Evolutionary conservation across 2,113 vertebrate species (phyloP).

Genomic region (Hystrix brachyura): DNA sequence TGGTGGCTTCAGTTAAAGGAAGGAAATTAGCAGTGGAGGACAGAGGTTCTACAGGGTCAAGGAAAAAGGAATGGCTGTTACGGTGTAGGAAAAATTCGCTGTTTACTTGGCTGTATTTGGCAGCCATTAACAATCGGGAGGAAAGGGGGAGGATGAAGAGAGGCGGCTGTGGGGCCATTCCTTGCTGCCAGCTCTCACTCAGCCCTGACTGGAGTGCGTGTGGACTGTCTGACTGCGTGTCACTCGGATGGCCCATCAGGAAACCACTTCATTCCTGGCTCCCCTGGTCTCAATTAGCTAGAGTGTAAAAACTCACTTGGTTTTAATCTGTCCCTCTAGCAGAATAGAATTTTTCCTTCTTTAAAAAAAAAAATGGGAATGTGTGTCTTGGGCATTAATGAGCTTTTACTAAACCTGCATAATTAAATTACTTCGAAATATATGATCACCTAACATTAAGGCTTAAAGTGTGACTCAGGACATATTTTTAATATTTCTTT

Average conservation of each 20-base stretch:
- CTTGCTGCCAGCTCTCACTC: not conserved
- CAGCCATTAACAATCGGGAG: not conserved
- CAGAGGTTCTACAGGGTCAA: not conserved
- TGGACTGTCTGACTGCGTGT: not conserved
- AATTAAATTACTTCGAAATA: slow-evolving; percentile 65
- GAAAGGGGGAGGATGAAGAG: not conserved
- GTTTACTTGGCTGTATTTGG: not conserved
- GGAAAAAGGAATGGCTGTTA: slow-evolving; percentile 27
- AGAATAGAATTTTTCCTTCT: slow-evolving; percentile 53
- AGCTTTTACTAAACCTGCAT: slow-evolving; percentile 55
- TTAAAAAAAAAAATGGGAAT: slow-evolving; percentile 35
- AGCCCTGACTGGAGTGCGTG: not conserved
- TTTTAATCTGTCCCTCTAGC: slow-evolving; percentile 33
- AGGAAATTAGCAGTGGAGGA: not conserved
- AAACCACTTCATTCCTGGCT: slow-evolving; percentile 57
- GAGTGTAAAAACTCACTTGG: slow-evolving; percentile 52
- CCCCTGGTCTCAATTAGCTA: slow-evolving; percentile 38
- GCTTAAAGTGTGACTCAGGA: not conserved
- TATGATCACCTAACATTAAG: slow-evolving; percentile 19
- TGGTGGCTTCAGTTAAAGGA: not conserved
- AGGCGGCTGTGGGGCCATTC: too few species aligned
- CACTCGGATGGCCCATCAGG: not conserved
- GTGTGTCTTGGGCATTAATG: slow-evolving; percentile 46
- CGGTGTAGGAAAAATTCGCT: not conserved
- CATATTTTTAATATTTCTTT: slow-evolving; percentile 43